Evolutionary conservation across 2,113 vertebrate species (phyloP).

Genomic region (Anser cygnoides): DNA sequence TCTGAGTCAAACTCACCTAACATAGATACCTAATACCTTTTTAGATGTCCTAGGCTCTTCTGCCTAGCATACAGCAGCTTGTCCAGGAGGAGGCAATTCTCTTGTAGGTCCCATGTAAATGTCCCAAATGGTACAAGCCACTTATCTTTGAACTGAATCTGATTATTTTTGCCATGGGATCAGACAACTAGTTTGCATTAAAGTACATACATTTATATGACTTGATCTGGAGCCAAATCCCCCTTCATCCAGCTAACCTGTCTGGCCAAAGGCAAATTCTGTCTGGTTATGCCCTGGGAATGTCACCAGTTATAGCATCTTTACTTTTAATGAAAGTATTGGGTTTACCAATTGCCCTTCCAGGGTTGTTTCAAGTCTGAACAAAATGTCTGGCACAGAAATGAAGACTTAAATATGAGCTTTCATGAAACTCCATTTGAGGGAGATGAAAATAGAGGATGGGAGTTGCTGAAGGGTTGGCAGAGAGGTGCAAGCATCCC

Average conservation of each 20-base stretch:
- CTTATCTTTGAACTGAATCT: background rate
- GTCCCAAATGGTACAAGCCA: background rate
- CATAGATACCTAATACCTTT: background rate
- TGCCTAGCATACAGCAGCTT: background rate
- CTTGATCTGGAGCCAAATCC: background rate
- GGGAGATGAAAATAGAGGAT: background rate
- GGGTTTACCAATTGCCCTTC: background rate
- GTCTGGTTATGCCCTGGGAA: background rate
- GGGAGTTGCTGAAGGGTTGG: background rate
- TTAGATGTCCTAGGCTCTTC: background rate
- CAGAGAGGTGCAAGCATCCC: background rate
- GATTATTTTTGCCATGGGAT: background rate
- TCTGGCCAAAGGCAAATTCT: background rate
- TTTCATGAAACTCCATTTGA: background rate
- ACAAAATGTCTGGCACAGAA: background rate
- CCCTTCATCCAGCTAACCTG: background rate
- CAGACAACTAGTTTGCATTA: background rate
- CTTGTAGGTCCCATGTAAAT: background rate
- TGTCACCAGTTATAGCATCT: background rate
- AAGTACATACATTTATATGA: background rate
- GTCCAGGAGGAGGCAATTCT: background rate
- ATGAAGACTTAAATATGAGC: background rate
- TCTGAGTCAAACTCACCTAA: background rate
- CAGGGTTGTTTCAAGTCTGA: background rate
- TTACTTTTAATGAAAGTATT: background rate